Conservation (phyloP, 2,888 invertebrate species). For the Hydriomena furcata region DNA sequence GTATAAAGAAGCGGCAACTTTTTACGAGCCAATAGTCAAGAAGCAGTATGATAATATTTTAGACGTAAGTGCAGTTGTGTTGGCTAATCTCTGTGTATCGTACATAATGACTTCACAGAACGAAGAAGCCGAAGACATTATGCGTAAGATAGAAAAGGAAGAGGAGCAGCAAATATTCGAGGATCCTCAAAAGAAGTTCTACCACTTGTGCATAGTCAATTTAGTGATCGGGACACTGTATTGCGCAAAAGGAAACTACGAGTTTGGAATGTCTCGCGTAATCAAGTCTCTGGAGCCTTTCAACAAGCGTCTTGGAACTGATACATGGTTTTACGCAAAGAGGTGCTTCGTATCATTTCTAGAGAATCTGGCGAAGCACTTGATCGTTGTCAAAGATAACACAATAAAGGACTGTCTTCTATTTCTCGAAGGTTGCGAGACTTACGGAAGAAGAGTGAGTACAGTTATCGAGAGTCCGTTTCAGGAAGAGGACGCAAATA, state of each 20-base stretch:
- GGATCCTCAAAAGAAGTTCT: constrained; percentile 96
- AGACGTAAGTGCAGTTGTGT: constrained; percentile 97
- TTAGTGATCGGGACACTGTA: constrained; percentile 99
- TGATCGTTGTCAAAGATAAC: constrained; percentile 93
- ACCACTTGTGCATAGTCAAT: constrained; percentile 98
- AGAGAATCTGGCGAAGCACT: constrained; percentile 95
- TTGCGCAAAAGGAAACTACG: constrained; percentile 99
- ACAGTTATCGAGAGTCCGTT: constrained; percentile 93
- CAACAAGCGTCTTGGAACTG: constrained; percentile 96
- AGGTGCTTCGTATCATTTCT: constrained; percentile 96
- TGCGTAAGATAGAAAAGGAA: constrained; percentile 99
- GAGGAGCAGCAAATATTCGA: constrained; percentile 96
- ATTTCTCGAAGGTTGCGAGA: constrained; percentile 95
- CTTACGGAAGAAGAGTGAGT: constrained; percentile 92
- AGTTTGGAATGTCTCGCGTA: constrained; percentile 98
- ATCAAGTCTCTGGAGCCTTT: constrained; percentile 98
- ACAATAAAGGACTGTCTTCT: constrained; percentile 94
- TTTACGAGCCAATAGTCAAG: constrained; percentile 98
- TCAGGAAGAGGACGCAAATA: constrained; percentile 86
- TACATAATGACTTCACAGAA: constrained; percentile 99
- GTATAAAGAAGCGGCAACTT: constrained; percentile 98
- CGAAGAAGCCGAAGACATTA: constrained; percentile 98
- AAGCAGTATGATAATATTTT: constrained; percentile 97
- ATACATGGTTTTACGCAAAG: constrained; percentile 99
- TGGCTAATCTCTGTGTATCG: constrained; percentile 99